These are phyloP conservation scores for Dicerorhinus sumatrensis DNA, from an alignment of 2,113 vertebrate genomes.

Conservation along the genomic window DNA sequence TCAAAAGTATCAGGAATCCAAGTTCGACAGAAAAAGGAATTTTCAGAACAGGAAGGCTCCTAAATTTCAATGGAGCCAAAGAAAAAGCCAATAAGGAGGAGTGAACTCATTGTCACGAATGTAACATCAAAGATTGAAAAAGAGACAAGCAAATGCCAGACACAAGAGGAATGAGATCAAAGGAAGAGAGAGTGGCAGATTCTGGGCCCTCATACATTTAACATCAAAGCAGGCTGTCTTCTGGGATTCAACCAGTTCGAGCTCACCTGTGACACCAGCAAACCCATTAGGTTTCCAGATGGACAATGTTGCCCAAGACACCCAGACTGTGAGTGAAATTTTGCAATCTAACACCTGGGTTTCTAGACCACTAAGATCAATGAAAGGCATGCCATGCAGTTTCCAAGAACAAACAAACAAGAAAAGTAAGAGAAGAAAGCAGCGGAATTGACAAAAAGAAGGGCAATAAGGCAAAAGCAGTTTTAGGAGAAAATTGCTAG, in stretches of 20 bases:
- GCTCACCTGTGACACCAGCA: background rate
- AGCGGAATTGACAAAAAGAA: background rate
- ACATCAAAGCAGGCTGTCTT: conserved; percentile 8
- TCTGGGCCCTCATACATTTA: background rate
- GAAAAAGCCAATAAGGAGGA: background rate
- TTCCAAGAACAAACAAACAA: background rate
- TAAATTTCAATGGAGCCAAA: background rate
- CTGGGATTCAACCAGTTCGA: background rate
- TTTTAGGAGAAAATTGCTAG: background rate
- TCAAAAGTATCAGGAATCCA: background rate
- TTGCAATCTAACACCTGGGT: background rate
- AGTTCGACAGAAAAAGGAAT: background rate
- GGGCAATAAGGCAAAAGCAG: background rate
- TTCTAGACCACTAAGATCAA: background rate
- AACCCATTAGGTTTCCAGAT: background rate
- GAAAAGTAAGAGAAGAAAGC: background rate
- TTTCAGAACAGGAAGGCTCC: background rate
- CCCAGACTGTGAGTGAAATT: background rate
- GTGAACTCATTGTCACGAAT: background rate
- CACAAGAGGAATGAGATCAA: background rate
- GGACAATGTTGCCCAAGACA: too few species aligned
- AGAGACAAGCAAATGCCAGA: background rate
- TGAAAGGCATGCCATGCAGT: background rate
- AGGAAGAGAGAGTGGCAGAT: background rate
- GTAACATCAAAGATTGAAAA: conserved; percentile 11